Evolutionary conservation across 2,888 invertebrate species (phyloP).

Genomic region (Pseudolycoriella hygida): DNA sequence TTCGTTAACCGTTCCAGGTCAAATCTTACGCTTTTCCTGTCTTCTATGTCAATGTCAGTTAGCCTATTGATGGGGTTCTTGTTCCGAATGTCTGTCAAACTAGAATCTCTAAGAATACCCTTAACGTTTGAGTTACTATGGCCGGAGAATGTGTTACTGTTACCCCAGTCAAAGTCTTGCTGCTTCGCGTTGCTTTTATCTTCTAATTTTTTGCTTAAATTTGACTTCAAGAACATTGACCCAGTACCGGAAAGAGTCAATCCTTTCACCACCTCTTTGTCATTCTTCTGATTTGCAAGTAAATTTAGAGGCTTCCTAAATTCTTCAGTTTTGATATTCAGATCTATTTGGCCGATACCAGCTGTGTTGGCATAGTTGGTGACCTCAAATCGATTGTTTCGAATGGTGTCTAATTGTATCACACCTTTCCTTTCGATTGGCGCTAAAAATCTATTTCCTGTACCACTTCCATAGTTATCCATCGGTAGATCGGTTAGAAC

Average conservation of each 20-base stretch:
- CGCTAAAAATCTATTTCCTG: conserved; percentile 20
- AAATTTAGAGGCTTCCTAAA: conserved; percentile 27
- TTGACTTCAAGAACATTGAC: conserved; percentile 43
- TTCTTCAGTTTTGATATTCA: conserved; percentile 15
- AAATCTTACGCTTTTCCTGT: conserved; percentile 57
- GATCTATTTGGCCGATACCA: conserved; percentile 18
- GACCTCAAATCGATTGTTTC: conserved; percentile 12
- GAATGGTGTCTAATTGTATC: conserved; percentile 24
- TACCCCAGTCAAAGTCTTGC: background rate
- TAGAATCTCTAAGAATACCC: conserved; percentile 45
- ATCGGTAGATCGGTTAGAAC: conserved; percentile 4
- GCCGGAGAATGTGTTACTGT: conserved; percentile 9
- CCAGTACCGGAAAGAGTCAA: conserved; percentile 36
- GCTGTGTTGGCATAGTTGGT: conserved; percentile 2
- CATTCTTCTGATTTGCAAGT: conserved; percentile 20
- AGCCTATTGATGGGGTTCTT: conserved; percentile 16
- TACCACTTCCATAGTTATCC: conserved; percentile 8
- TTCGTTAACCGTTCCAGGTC: conserved; percentile 29
- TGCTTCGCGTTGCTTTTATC: background rate
- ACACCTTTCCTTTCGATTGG: conserved; percentile 13
- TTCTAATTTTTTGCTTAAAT: conserved; percentile 20
- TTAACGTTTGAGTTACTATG: conserved; percentile 27
- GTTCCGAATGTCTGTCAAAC: conserved; percentile 24
- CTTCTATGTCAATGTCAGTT: conserved; percentile 35
- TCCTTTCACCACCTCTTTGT: conserved; percentile 27